These are phyloP conservation scores for Stegastes partitus DNA, from an alignment of 2,113 vertebrate genomes.

Conservation along the genomic window DNA sequence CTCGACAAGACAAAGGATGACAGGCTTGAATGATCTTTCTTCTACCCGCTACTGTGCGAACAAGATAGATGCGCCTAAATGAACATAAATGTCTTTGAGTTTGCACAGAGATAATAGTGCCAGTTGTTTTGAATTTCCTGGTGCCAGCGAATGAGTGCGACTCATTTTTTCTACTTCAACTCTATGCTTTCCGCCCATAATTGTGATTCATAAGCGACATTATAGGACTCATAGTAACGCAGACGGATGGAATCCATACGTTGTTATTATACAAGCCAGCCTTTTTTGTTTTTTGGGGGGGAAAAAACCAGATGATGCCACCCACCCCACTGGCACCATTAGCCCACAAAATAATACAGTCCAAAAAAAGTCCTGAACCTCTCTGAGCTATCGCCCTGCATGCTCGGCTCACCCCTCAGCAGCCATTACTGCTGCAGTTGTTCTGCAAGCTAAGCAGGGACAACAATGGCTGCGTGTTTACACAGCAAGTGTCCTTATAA, in stretches of 20 bases:
- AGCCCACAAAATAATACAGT: conserved; percentile 48
- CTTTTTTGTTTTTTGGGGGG: too few species aligned
- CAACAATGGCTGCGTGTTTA: conserved; percentile 75
- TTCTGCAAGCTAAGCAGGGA: conserved; percentile 77
- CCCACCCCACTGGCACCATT: conserved; percentile 38
- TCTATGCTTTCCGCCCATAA: neutral
- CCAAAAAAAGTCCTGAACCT: conserved; percentile 33
- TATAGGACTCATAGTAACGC: neutral
- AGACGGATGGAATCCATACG: neutral
- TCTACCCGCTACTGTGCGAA: conserved; percentile 14
- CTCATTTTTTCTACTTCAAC: neutral
- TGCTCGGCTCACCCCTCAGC: conserved; percentile 45
- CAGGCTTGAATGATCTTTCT: conserved; percentile 55
- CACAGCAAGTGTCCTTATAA: conserved; percentile 76
- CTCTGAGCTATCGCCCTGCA: conserved; percentile 57
- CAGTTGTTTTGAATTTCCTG: conserved; percentile 5
- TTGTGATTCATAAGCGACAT: conserved; percentile 9
- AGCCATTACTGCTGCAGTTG: conserved; percentile 70
- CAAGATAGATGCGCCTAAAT: conserved; percentile 28
- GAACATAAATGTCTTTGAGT: conserved; percentile 28
- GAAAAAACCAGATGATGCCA: conserved; percentile 3
- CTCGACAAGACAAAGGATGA: conserved; percentile 61
- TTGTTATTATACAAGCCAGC: conserved; percentile 3
- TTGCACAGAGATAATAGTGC: conserved; percentile 4
- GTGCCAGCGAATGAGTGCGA: neutral